phyloP scores from a whole-genome alignment of 2,113 vertebrate genomes.

The Pyrgilauda ruficollis region DNA sequence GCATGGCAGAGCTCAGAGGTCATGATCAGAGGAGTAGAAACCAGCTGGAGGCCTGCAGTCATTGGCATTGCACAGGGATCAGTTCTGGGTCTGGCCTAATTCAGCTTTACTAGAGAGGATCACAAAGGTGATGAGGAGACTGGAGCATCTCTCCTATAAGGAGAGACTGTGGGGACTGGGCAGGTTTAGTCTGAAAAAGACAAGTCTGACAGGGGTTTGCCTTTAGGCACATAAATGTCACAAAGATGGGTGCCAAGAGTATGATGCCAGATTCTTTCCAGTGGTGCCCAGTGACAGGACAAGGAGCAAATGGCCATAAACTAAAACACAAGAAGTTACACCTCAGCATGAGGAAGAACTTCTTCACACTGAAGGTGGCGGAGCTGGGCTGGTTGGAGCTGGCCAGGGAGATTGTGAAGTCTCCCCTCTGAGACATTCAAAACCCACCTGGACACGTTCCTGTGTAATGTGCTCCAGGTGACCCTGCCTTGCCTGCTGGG shows the following conservation, averaged over 20 bases:
- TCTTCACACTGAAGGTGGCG: background rate
- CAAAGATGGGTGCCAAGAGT: background rate
- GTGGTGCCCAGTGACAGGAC: background rate
- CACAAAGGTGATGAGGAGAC: background rate
- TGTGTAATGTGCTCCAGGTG: background rate
- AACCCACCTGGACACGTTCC: accelerated
- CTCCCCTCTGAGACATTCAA: background rate
- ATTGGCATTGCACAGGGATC: background rate
- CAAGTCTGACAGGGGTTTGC: background rate
- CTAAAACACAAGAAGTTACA: background rate
- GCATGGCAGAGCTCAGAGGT: background rate
- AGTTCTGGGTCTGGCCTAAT: accelerated
- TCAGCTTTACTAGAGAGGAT: background rate
- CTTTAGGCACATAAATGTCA: background rate
- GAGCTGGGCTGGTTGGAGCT: background rate
- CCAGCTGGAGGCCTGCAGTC: background rate
- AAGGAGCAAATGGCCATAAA: background rate
- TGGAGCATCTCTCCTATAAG: background rate
- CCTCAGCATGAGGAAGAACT: background rate
- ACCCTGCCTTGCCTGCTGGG: background rate
- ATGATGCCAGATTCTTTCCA: background rate
- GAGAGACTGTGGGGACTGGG: background rate
- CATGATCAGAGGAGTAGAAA: accelerated
- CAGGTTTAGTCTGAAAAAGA: background rate
- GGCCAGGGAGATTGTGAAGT: background rate